Evolutionary conservation across 2,797 vertebrate species (phyloP), one percentile per base, ranked within the genome.

Genomic region (Apogon talboti): DNA sequence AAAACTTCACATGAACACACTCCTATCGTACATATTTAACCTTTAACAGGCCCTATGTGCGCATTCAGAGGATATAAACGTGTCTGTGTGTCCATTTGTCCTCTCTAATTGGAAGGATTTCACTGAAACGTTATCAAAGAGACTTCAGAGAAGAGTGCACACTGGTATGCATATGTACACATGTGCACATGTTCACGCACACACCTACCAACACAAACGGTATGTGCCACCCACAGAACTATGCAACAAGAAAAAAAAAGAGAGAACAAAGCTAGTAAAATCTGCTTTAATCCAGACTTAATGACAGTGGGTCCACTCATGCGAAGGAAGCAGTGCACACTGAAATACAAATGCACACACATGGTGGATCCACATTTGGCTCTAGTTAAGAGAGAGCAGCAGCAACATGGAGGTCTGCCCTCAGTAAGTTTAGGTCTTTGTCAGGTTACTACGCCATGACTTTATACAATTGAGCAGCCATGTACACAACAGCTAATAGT

Each of bases 201-300:
- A 40, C 11, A 65, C 50, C 40, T 13, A 11, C 55, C 7, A 18
- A 65, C 55, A 70, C 47, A 71, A 51, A 65, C 42, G 7, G 28
- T 18, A n/a, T 11, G n/a, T 61, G 50, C 71, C 76, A 66, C 66
- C 67, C 74, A 72, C 69, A 55, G 54, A 78, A 49, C 24, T 40
- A 18, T 7, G 7, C 19, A 74, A 69, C 46, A 61, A 41, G 55
- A 49, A 52, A 71, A 56, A 55, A 57, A 59, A 33, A 69, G 11
- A 37, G 37, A 41, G 21, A 74, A 85, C 75, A 79, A 79, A 87
- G 77, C 76, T 28, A 11, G 38, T 60, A 82, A 85, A 85, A 78
- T 52, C 74, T 62, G 71, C 71, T 84, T 79, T 86, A 85, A 90
- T 84, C 71, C 84, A 35, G 71, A 79, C 52, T 69, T 87, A 76